These are phyloP conservation scores for Peromyscus attwateri DNA, from an alignment of 2,797 vertebrate genomes.

Conservation along the genomic window DNA sequence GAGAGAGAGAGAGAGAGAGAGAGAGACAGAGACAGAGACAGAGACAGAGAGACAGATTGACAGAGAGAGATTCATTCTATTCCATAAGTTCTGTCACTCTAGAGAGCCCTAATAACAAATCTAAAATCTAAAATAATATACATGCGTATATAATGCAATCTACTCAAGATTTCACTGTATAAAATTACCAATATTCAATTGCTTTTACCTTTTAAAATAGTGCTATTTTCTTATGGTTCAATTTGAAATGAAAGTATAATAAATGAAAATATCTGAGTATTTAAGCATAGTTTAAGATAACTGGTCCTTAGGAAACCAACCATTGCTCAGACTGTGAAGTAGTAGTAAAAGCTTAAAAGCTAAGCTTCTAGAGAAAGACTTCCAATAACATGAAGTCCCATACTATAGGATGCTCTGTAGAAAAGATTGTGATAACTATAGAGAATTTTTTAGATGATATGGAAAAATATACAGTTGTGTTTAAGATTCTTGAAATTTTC, in stretches of 20 bases:
- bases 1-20: too few species aligned
- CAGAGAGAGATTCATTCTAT: not conserved
- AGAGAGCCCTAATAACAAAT: not conserved
- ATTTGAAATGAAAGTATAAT: not conserved
- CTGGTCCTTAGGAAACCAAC: not conserved
- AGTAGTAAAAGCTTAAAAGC: not conserved
- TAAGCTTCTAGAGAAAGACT: not conserved
- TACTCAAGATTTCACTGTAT: not conserved
- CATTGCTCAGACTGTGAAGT: slow-evolving; percentile 2
- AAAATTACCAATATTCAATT: slow-evolving; percentile 35
- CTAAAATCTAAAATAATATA: not conserved
- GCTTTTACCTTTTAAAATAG: not conserved
- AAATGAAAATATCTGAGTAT: slow-evolving; percentile 15
- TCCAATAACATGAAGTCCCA: slow-evolving; percentile 43
- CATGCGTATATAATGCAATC: not conserved
- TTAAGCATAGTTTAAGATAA: not conserved
- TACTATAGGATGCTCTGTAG: not conserved
- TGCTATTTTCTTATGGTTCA: not conserved
- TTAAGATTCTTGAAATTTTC: slow-evolving; percentile 43
- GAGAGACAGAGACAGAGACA: too few species aligned
- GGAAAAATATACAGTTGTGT: slow-evolving; percentile 3
- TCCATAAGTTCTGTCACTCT: not conserved
- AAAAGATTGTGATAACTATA: not conserved
- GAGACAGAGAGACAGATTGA: too few species aligned
- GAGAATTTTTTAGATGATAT: not conserved